Conservation (phyloP, 2,797 vertebrate genomes). For the Pangasius djambal region DNA sequence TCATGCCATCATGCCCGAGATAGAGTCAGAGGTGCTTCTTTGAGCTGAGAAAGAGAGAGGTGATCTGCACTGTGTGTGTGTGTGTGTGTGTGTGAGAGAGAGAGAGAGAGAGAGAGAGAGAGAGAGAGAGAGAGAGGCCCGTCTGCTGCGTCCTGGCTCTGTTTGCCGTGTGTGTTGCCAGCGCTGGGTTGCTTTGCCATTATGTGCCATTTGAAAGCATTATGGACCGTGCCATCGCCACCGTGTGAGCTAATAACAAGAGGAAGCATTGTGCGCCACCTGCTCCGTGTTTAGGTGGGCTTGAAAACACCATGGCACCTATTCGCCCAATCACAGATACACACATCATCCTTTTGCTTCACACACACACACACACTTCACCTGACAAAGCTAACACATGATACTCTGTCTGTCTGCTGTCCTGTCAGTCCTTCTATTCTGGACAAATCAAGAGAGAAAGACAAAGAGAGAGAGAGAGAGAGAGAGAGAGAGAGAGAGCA, state of each 20-base stretch:
- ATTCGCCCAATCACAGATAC: constrained; percentile 62
- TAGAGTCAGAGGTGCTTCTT: neutral
- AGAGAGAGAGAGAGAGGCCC: constrained; percentile 34
- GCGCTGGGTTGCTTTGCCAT: constrained; percentile 70
- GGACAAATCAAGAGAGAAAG: neutral
- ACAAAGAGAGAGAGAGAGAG: neutral
- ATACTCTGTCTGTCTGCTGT: constrained; percentile 46
- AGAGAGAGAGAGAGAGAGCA: neutral
- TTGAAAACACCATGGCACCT: constrained; percentile 77
- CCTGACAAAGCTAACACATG: constrained; percentile 44
- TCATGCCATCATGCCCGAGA: neutral
- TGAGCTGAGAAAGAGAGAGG: constrained; percentile 16
- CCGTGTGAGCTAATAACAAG: constrained; percentile 77
- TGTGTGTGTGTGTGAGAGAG: constrained; percentile 25
- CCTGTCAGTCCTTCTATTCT: constrained; percentile 57
- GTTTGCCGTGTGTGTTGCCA: constrained; percentile 71
- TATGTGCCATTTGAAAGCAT: constrained; percentile 78
- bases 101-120: neutral
- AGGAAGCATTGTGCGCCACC: constrained; percentile 79
- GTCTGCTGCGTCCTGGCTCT: constrained; percentile 73
- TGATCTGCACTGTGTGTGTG: neutral
- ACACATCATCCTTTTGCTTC: constrained; percentile 31
- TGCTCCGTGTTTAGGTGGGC: constrained; percentile 77
- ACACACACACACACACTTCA: constrained; percentile 33
- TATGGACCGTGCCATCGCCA: constrained; percentile 78